Percentiles rank a stretch among this genome's conserved stretches.
phyloP scores from a whole-genome alignment of 2,113 vertebrate genomes.

The Pangasianodon hypophthalmus region DNA sequence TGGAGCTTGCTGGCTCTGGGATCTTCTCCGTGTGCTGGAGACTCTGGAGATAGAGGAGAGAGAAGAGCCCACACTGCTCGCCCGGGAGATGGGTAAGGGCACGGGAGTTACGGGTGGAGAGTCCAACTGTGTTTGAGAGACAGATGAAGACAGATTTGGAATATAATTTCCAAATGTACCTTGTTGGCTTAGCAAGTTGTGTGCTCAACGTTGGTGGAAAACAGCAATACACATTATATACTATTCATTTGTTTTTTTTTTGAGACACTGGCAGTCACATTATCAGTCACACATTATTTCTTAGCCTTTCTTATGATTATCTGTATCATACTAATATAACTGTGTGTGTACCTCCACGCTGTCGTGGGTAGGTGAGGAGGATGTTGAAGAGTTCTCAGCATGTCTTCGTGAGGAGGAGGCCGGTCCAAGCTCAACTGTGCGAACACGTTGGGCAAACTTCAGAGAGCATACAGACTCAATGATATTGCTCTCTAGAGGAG shows the following conservation, averaged over 20 bases:
- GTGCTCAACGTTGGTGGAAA: not conserved
- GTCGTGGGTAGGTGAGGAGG: constrained; percentile 83
- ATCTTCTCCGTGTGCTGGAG: constrained; percentile 68
- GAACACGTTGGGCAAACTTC: constrained; percentile 92
- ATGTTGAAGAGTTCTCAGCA: constrained; percentile 78
- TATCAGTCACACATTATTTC: no score
- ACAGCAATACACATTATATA: not conserved
- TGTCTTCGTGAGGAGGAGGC: constrained; percentile 71
- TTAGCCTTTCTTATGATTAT: not conserved
- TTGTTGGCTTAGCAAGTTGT: not conserved
- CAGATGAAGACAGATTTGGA: not conserved
- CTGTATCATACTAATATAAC: not conserved
- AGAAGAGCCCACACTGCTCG: constrained; percentile 75
- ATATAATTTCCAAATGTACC: not conserved
- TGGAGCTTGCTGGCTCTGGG: constrained; percentile 73
- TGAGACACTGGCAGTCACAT: not conserved
- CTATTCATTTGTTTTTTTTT: not conserved
- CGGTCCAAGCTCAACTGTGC: constrained; percentile 84
- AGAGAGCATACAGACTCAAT: constrained; percentile 92
- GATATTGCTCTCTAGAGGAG: constrained; percentile 82
- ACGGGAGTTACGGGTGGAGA: constrained; percentile 74
- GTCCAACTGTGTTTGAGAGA: constrained; percentile 67
- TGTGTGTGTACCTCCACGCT: constrained; percentile 81
- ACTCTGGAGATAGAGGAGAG: constrained; percentile 69
- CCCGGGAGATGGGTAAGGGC: constrained; percentile 73